Percentiles rank a stretch among this genome's conserved stretches.
Evolutionary conservation across 1,140 invertebrate genomes (phyloP).

Genomic region (Zaprionus nigranus): DNA sequence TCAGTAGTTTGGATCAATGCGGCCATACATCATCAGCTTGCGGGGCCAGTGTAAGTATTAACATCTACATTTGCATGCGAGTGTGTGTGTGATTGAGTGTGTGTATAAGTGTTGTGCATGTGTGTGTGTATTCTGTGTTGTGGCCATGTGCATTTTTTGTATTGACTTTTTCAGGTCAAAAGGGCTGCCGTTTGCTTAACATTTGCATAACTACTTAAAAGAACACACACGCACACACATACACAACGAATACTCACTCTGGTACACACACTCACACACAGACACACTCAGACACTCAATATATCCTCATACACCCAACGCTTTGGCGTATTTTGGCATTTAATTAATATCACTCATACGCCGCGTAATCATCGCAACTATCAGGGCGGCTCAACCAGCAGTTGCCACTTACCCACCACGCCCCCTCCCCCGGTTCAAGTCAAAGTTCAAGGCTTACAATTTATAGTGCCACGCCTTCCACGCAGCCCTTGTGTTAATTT

Average conservation of each 20-base stretch:
- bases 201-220: slow-evolving; percentile 79
- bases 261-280: slow-evolving; percentile 7
- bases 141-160: slow-evolving; percentile 65
- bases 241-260: background rate
- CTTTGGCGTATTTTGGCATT: slow-evolving; percentile 46
- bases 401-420: slow-evolving; percentile 2
- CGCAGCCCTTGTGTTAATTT: slow-evolving; percentile 45
- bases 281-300: background rate
- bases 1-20: slow-evolving; percentile 25
- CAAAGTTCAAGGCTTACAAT: slow-evolving; percentile 68
- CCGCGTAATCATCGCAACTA: slow-evolving; percentile 50
- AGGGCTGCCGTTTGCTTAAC: slow-evolving; percentile 73
- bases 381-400: slow-evolving; percentile 36
- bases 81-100: slow-evolving; percentile 19
- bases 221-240: slow-evolving; percentile 36
- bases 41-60: slow-evolving; percentile 16
- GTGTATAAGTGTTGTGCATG: background rate
- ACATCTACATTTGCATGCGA: slow-evolving; percentile 9
- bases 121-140: slow-evolving; percentile 50
- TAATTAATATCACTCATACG: slow-evolving; percentile 78
- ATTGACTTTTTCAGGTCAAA: slow-evolving; percentile 78
- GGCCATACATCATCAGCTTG: slow-evolving; percentile 19
- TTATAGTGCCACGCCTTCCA: slow-evolving; percentile 36
- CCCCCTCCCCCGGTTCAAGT: background rate
- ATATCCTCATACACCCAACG: background rate